phyloP scores from a whole-genome alignment of 2,888 invertebrate species.

The Molorchus minor region DNA sequence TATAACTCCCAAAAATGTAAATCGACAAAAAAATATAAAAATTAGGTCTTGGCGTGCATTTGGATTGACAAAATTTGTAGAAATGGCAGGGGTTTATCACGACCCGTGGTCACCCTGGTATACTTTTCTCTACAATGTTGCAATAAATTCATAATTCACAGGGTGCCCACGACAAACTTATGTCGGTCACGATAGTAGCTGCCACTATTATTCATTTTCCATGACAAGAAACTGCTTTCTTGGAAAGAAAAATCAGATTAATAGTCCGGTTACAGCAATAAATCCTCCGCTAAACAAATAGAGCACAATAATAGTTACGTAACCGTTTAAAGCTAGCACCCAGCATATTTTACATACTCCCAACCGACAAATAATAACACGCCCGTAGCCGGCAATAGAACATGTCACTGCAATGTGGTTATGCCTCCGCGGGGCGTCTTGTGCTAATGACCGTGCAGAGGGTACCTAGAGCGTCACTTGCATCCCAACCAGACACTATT shows the following conservation, averaged over 20 bases:
- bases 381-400: conserved; percentile 29
- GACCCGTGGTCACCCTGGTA: not conserved
- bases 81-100: not conserved
- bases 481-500: conserved; percentile 50
- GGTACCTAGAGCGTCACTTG: conserved; percentile 52
- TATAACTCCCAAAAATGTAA: too few relatives aligned
- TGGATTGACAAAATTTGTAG: not conserved
- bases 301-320: conserved; percentile 13
- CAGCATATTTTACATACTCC: conserved; percentile 22
- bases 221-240: not conserved
- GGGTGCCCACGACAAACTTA: too few relatives aligned
- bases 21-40: too few relatives aligned
- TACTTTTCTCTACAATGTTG: too few relatives aligned
- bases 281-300: conserved; percentile 14
- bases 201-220: too few relatives aligned
- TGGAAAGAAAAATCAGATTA: conserved; percentile 7
- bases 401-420: conserved; percentile 51
- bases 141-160: too few relatives aligned
- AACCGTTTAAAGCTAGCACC: conserved; percentile 19
- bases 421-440: conserved; percentile 47
- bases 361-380: conserved; percentile 20
- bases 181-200: too few relatives aligned
- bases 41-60: too few relatives aligned
- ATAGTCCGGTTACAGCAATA: conserved; percentile 7
- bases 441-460: conserved; percentile 55